Evolutionary conservation across 37 sponge, comb jelly and placozoan species (phyloP), one percentile per base, ranked within the genome.

Genomic region (Petrosia ficiformis): DNA sequence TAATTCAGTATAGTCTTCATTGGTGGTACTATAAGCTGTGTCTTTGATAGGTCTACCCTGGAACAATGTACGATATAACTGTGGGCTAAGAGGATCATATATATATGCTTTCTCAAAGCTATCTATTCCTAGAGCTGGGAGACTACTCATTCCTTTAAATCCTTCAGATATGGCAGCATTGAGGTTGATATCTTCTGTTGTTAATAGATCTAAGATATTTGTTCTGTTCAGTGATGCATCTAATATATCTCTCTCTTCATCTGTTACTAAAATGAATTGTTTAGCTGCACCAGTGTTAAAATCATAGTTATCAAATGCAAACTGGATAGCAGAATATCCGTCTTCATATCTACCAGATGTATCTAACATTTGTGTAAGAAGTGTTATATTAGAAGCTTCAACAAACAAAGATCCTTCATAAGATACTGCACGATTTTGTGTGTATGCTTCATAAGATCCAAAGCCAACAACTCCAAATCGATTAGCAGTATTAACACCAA

Each of bases 381-480:
- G 37, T 10, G 1, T 30, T 11, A 86, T 58, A 8, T 75, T 68
- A 35, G 81, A 68, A 1, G 69, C 33, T 19, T 22, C 34, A 68
- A 80, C 80, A 3, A n/a, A 25, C 28, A 44, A 41, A 8, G 44
- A 38, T 3, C 4, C 28, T 35, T 4, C 26, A 35, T 21, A 37
- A 0, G 36, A 33, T 0, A 80, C 21, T 19, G 67, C 37, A 19
- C 54, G 8, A 48, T 48, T 48, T 1, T 38, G 1, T n/a, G 60
- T 14, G 0, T 75, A 32, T 0, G 41, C 58, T 14, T 29, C 26
- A 59, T 75, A 79, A 33, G 43, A 59, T 21, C 81, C 93, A 84
- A 92, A 92, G 32, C 93, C 93, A 41, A 88, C 78, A 16, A 92
- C 35, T 25, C 89, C 85, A 71, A 80, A 92, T 25, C 44, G 32